Evolutionary conservation across 2,888 invertebrate species (phyloP).

Genomic region (Athalia circularis): DNA sequence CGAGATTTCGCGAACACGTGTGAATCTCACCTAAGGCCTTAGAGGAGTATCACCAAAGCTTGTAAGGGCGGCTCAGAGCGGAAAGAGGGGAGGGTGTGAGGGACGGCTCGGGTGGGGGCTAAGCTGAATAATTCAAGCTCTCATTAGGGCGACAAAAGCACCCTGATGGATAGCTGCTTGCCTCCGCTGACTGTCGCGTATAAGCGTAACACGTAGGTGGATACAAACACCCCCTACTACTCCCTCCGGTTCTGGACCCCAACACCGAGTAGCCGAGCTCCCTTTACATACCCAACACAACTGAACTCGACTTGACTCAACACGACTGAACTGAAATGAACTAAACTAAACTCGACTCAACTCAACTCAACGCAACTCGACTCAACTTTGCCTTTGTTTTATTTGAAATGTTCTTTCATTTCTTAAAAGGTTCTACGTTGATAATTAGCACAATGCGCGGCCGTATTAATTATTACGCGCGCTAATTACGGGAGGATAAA

Average conservation of each 20-base stretch:
- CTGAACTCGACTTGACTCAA: background rate
- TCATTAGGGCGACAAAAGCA: slow-evolving; percentile 75
- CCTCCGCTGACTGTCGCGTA: slow-evolving; percentile 59
- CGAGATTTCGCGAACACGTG: slow-evolving; percentile 33
- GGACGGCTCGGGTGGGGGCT: slow-evolving; percentile 53
- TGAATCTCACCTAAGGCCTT: slow-evolving; percentile 33
- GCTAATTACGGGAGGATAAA: slow-evolving; percentile 74
- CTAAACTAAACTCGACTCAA: slow-evolving; percentile 8
- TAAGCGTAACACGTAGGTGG: slow-evolving; percentile 43
- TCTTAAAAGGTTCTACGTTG: slow-evolving; percentile 73
- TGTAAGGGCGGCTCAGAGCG: slow-evolving; percentile 52
- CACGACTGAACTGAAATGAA: slow-evolving; percentile 4
- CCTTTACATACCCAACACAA: slow-evolving; percentile 12
- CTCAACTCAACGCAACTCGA: slow-evolving; percentile 24
- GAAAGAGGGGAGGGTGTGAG: slow-evolving; percentile 47
- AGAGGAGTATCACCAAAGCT: slow-evolving; percentile 40
- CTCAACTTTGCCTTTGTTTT: slow-evolving; percentile 64
- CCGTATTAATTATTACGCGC: slow-evolving; percentile 73
- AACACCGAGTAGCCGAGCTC: slow-evolving; percentile 10
- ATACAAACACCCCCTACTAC: slow-evolving; percentile 33
- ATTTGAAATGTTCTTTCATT: slow-evolving; percentile 74
- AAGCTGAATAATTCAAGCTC: slow-evolving; percentile 73
- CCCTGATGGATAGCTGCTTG: slow-evolving; percentile 74
- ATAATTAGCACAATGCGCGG: slow-evolving; percentile 74
- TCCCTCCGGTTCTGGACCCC: slow-evolving; percentile 6